Base-by-base conservation (phyloP, 1,140 invertebrate species). In the Magallana gigas region DNA sequence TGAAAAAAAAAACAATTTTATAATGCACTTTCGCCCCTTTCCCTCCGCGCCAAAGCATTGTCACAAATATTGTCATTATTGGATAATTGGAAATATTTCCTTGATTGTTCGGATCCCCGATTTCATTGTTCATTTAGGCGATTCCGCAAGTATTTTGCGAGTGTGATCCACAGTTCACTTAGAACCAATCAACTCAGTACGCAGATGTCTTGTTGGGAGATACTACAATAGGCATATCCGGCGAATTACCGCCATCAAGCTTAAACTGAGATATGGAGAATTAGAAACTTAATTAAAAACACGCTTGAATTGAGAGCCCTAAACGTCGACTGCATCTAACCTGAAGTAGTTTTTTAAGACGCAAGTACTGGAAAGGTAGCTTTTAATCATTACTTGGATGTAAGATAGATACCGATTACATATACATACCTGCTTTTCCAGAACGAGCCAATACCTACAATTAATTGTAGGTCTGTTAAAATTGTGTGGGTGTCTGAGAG, bases 1-100 rank as follows among this genome's bases (percentile, higher is more conserved):
- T 29, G 23, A 18, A 48, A 48, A 48, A 48, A 48, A 76, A 76
- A 29, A 12, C 68, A 76, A 76, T 76, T 76, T 76, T 29, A 29
- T 12, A 18, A 76, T 29, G 23, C 18, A 76, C 18, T 36, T 12
- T 18, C 11, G 23, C 68, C 68, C 68, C 18, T 76, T 23, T 76
- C 64, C 23, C 11, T 12, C 23, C 68, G 68, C 68, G 68, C 68
- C 36, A 23, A 76, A 76, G 68, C 68, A 29, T 6, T 76, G 68
- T 76, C 68, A 76, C 68, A 36, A 76, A 76, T 76, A 76, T 76
- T 76, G 68, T 76, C 68, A 36, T 76, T 76, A 76, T 76, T 36
- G 68, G 68, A 76, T 76, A 76, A 76, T 76, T 76, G 68, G 68
- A 76, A 76, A 76, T 18, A 76, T 76, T 76, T 76, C 36, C 68